These are phyloP conservation scores for Falco novaeseelandiae DNA, from an alignment of 2,797 vertebrate species.

Conservation along the genomic window DNA sequence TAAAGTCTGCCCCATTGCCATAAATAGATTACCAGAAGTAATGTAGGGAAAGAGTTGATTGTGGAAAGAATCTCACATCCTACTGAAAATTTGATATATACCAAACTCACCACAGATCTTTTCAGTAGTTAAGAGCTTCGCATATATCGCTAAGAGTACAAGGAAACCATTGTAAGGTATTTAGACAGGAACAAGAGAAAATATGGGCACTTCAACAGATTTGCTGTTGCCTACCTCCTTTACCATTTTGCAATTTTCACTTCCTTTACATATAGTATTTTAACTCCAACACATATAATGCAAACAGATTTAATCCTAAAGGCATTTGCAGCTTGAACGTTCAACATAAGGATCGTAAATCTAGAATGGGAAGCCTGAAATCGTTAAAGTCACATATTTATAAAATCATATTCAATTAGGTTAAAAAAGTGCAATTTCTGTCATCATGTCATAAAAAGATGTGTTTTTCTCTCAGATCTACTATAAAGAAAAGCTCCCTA, in stretches of 20 bases:
- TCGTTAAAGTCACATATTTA: conserved; percentile 89
- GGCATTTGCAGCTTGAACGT: conserved; percentile 54
- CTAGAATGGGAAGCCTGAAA: conserved; percentile 81
- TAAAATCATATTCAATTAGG: conserved; percentile 92
- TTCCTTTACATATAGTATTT: background rate
- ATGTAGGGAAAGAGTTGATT: background rate
- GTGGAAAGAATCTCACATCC: background rate
- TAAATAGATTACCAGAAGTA: conserved; percentile 10
- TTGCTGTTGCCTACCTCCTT: background rate
- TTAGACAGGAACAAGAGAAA: background rate
- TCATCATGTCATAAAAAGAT: conserved; percentile 98
- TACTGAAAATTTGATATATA: background rate
- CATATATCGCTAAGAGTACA: background rate
- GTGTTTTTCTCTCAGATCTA: conserved; percentile 91
- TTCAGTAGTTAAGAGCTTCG: background rate
- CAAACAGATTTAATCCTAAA: conserved; percentile 26
- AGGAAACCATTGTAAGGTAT: background rate
- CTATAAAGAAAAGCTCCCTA: conserved; percentile 78
- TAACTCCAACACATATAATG: background rate
- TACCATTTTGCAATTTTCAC: background rate
- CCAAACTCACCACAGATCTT: background rate
- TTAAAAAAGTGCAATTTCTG: conserved; percentile 98
- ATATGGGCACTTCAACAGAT: background rate
- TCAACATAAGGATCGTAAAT: conserved; percentile 78
- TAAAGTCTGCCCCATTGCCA: background rate